Conservation (phyloP, 2,113 vertebrate genomes). For the Callionymus lyra region DNA sequence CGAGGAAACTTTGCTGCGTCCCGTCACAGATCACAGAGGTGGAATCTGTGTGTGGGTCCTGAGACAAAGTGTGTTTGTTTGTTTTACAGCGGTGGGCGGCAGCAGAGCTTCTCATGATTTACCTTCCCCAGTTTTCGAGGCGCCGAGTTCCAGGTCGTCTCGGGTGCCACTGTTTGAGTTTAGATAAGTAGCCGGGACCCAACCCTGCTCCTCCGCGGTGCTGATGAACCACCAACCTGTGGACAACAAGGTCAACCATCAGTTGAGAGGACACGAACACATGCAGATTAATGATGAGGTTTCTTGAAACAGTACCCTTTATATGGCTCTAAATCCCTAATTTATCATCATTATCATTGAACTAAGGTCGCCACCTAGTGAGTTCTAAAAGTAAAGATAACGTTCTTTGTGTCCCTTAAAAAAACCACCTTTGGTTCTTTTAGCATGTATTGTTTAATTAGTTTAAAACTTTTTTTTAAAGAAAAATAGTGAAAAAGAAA, state of each 20-base stretch:
- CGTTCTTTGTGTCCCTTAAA: no score
- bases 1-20: conserved; percentile 18
- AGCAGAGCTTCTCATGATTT: conserved; percentile 33
- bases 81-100: neutral
- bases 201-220: conserved; percentile 92
- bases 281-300: conserved; percentile 4
- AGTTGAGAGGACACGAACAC: conserved; percentile 30
- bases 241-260: conserved; percentile 82
- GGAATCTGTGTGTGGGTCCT: conserved; percentile 20
- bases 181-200: conserved; percentile 94
- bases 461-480: no score
- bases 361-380: no score
- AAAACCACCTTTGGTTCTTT: no score
- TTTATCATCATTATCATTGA: no score
- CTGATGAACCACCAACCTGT: conserved; percentile 98
- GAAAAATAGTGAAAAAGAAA: no score
- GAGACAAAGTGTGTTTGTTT: conserved; percentile 10
- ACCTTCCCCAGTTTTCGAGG: conserved; percentile 88
- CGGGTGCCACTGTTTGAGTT: conserved; percentile 87
- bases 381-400: no score
- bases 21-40: conserved; percentile 29
- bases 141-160: conserved; percentile 85
- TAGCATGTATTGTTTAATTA: no score
- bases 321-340: no score
- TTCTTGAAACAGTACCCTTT: no score